These are phyloP conservation scores for Xerus rutilus DNA, from an alignment of 2,797 vertebrate species.

Conservation along the genomic window DNA sequence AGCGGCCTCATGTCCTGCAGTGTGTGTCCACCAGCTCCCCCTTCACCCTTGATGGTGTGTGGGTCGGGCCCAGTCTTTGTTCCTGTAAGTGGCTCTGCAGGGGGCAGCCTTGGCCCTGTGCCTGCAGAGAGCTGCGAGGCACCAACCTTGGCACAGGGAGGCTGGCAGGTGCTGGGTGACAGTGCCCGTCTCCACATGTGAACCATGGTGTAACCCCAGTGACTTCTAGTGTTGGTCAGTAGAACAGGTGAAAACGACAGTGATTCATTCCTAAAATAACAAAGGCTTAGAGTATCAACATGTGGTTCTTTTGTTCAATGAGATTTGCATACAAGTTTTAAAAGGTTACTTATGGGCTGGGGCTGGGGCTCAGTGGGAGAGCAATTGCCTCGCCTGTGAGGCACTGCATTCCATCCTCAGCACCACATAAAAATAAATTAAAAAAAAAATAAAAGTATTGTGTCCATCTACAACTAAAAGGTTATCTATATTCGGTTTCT, in stretches of 20 bases:
- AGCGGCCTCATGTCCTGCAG: accelerated
- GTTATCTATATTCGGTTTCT: background rate
- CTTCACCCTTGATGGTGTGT: accelerated
- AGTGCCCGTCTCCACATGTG: background rate
- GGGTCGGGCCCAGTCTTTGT: background rate
- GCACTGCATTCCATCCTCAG: too few relatives aligned
- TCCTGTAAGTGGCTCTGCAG: accelerated
- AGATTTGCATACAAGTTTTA: background rate
- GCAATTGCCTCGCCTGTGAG: too few relatives aligned
- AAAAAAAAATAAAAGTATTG: background rate
- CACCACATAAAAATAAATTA: background rate
- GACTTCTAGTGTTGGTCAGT: accelerated
- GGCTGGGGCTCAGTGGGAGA: too few relatives aligned
- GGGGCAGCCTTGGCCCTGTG: background rate
- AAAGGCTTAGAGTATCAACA: background rate
- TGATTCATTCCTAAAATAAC: background rate
- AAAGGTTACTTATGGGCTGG: too few relatives aligned
- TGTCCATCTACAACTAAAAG: background rate
- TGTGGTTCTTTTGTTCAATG: background rate
- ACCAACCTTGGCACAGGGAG: background rate
- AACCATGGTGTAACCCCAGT: background rate
- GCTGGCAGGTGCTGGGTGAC: background rate
- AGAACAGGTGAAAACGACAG: accelerated
- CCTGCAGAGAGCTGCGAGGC: background rate
- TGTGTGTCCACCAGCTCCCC: accelerated